Base-by-base conservation (phyloP, 37 sponge, comb jelly and placozoan species). In the Hexactinellida sp. region DNA sequence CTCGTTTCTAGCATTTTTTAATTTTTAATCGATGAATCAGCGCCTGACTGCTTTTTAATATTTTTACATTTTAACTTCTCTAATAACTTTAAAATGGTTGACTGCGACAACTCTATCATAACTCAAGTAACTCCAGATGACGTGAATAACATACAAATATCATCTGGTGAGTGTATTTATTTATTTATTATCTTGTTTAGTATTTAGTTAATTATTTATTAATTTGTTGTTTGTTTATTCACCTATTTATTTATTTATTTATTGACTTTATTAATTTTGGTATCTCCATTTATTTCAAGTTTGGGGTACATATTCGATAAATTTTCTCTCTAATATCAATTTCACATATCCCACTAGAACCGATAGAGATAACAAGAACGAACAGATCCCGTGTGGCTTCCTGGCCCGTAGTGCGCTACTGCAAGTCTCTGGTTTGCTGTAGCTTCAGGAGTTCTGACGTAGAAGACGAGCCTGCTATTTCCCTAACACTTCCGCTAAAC, bases 1-100 rank as follows among this genome's bases (percentile, higher is more conserved):
- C n/a, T n/a, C n/a, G n/a, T n/a, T n/a, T 83, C 9, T 38, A 83
- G 82, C 82, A 16, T 83, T 83, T 83, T 63, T 32, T 63, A 63
- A 32, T 63, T 32, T 63, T 63, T 63, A 21, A 63, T 63, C 76
- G 34, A 10, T 63, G 30, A 7, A 3, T 63, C 52, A 63, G 3
- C 76, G 3, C 76, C 5, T 7, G 32, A 63, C 76, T 63, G 52
- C 30, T 63, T 63, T 63, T 63, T 63, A 63, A 63, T 63, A 25
- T 63, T 63, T 63, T 63, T 25, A 63, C 34, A 9, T 16, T 47
- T 47, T 47, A 19, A 32, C 25, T 21, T 63, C 30, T 10, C 3
- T 23, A 13, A 41, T 13, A 63, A 3, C 76, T 63, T 16, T 63
- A n/a, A 63, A 25, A 63, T 63, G 76, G 30, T 10, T n/a, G 30